phyloP scores from a whole-genome alignment of 2,797 vertebrate species.

The Syndactyla subalaris region DNA sequence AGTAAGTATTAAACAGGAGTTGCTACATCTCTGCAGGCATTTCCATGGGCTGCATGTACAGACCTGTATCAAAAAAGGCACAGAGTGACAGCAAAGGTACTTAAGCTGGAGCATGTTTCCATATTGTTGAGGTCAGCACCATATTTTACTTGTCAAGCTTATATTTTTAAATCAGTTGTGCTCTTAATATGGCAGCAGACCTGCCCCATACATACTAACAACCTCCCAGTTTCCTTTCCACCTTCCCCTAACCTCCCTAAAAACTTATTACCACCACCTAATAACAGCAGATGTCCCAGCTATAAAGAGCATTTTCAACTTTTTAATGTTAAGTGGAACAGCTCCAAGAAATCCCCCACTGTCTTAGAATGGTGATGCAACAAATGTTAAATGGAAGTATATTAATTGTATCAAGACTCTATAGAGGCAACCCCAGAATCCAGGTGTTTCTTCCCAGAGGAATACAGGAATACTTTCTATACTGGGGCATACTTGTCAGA shows the following conservation, averaged over 20 bases:
- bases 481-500: accelerated
- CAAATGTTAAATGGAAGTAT: not conserved
- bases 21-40: not conserved
- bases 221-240: not conserved
- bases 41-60: not conserved
- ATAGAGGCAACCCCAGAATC: not conserved
- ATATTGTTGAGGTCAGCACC: not conserved
- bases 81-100: not conserved
- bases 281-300: not conserved
- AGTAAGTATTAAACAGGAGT: not conserved
- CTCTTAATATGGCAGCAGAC: not conserved
- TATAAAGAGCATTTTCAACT: not conserved
- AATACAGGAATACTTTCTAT: not conserved
- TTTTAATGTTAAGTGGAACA: not conserved
- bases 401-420: not conserved
- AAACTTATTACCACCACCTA: not conserved
- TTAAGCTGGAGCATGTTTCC: accelerated
- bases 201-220: not conserved
- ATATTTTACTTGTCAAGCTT: not conserved
- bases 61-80: not conserved
- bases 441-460: not conserved
- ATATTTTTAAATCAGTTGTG: not conserved
- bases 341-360: not conserved
- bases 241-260: not conserved
- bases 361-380: not conserved